Evolutionary conservation across 2,888 invertebrate genomes (phyloP).

Genomic region (Mythimna vitellina): DNA sequence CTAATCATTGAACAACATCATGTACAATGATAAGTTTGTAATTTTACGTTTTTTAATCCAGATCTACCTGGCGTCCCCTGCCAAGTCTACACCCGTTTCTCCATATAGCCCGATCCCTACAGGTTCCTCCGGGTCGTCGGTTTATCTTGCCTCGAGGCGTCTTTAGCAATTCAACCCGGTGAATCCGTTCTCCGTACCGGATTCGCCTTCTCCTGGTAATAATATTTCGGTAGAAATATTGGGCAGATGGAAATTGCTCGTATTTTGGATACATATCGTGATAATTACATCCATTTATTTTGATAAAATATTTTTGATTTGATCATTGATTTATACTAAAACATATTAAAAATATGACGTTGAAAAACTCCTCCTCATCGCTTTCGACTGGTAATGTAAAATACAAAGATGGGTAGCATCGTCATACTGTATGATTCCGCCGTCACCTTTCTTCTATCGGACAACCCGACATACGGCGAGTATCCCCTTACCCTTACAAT

Average conservation of each 20-base stretch:
- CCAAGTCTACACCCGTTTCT: background rate
- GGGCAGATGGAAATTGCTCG: background rate
- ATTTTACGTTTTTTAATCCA: background rate
- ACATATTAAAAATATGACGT: too few species aligned
- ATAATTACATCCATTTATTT: background rate
- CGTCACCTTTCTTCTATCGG: too few species aligned
- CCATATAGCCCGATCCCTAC: background rate
- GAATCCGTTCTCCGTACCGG: slow-evolving; percentile 4
- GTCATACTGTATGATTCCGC: too few species aligned
- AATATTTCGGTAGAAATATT: background rate
- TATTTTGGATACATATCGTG: background rate
- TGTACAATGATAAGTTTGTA: too few species aligned
- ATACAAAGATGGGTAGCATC: too few species aligned
- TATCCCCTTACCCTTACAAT: too few species aligned
- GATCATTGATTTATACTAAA: background rate
- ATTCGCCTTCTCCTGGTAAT: background rate
- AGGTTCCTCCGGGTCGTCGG: background rate
- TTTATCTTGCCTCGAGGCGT: slow-evolving; percentile 9
- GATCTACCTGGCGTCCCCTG: background rate
- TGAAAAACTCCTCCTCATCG: too few species aligned
- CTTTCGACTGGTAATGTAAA: too few species aligned
- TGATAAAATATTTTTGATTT: background rate
- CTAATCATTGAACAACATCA: too few species aligned
- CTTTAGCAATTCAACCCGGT: slow-evolving; percentile 14
- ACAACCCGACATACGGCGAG: too few species aligned